phyloP scores from a whole-genome alignment of 92 coral and sea anemone species.

The Heliopora coerulea region DNA sequence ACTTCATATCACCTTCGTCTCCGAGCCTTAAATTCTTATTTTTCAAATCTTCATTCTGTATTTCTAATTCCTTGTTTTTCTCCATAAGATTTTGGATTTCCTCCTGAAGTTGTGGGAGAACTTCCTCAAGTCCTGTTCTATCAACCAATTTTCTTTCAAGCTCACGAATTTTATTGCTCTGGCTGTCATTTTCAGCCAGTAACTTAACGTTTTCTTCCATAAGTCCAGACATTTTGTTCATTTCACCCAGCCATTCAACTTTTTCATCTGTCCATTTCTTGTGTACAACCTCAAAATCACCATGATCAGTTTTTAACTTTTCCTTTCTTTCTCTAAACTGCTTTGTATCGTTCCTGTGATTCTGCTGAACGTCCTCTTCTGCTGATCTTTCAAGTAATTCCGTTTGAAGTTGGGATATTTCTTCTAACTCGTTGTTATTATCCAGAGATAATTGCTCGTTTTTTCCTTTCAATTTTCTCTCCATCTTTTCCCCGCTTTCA shows the following conservation, averaged over 20 bases:
- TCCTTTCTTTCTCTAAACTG: not conserved
- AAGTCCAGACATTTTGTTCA: slow-evolving; percentile 53
- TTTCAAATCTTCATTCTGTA: no score
- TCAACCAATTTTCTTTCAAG: slow-evolving; percentile 49
- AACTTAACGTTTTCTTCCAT: slow-evolving; percentile 46
- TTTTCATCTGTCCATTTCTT: not conserved
- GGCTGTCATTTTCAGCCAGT: slow-evolving; percentile 56
- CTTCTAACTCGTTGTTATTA: slow-evolving; percentile 58
- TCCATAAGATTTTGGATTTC: slow-evolving; percentile 76
- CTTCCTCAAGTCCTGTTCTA: slow-evolving; percentile 60
- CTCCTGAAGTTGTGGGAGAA: slow-evolving; percentile 55
- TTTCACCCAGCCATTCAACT: slow-evolving; percentile 15
- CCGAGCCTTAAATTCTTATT: no score
- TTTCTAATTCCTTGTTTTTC: slow-evolving; percentile 60
- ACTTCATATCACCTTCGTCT: not conserved
- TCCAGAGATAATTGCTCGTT: slow-evolving; percentile 53
- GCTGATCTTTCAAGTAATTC: slow-evolving; percentile 36
- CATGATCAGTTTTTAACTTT: not conserved
- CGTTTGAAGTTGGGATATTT: slow-evolving; percentile 45
- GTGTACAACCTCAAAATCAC: not conserved
- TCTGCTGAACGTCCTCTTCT: not conserved
- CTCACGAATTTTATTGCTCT: slow-evolving; percentile 50
- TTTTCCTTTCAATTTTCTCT: slow-evolving; percentile 50
- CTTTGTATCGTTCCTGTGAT: not conserved
- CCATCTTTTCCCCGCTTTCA: slow-evolving; percentile 50